Evolutionary conservation across 2,113 vertebrate genomes (phyloP).

Genomic region (Rattus norvegicus): DNA sequence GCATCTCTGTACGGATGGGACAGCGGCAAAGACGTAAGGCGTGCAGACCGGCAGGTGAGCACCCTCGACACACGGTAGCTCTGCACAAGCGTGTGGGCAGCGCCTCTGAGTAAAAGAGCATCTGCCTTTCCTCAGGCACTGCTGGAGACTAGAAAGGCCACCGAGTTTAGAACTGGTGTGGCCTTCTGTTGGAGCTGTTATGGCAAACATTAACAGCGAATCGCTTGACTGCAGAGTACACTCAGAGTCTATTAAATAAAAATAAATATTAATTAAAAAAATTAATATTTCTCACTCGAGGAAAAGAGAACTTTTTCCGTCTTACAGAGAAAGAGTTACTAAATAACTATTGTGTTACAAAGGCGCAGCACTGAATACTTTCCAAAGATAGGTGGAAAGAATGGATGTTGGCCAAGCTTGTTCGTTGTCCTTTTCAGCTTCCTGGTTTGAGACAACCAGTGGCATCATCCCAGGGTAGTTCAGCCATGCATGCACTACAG

Average conservation of each 20-base stretch:
- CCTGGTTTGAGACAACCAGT: not conserved
- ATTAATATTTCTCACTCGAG: not conserved
- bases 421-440: not conserved
- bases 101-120: not conserved
- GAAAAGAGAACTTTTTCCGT: not conserved
- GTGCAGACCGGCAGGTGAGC: not conserved
- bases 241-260: not conserved
- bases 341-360: not conserved
- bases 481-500: not conserved
- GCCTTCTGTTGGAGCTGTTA: conserved; percentile 29
- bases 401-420: not conserved
- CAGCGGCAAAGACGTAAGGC: not conserved
- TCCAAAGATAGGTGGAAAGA: not conserved
- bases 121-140: conserved; percentile 9
- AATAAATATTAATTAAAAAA: not conserved
- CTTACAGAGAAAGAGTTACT: not conserved
- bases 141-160: conserved; percentile 21
- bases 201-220: conserved; percentile 59
- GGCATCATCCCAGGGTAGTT: not conserved
- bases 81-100: not conserved
- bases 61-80: too few species aligned
- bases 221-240: conserved; percentile 41
- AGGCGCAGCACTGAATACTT: not conserved
- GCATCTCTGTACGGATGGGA: not conserved
- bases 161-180: conserved; percentile 28